phyloP scores from a whole-genome alignment of 1,140 invertebrate species.

The Pristionchus pacificus region DNA sequence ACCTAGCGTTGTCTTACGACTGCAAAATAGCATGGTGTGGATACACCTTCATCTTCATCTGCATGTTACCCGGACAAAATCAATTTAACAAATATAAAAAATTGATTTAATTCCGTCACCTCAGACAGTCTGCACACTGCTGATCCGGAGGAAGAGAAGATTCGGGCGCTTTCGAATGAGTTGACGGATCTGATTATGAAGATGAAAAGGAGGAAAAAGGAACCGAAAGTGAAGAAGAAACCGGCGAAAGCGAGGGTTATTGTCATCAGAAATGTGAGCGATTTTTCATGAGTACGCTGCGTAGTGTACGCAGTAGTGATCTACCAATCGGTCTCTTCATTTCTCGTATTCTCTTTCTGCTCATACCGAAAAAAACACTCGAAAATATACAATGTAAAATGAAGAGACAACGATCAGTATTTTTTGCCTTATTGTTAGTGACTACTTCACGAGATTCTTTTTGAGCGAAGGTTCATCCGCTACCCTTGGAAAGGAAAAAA shows the following conservation, averaged over 20 bases:
- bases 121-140: too few relatives aligned
- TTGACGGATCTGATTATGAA: slow-evolving; percentile 2
- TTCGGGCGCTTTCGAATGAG: slow-evolving; percentile 1
- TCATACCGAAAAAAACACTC: neutral
- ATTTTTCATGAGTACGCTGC: neutral
- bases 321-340: neutral
- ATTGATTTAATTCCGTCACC: neutral
- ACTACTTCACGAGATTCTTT: slow-evolving; percentile 14
- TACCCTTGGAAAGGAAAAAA: too few relatives aligned
- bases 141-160: too few relatives aligned
- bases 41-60: neutral
- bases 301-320: neutral
- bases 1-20: too few relatives aligned
- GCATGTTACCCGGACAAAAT: neutral
- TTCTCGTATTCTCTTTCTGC: neutral
- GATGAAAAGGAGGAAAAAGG: neutral
- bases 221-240: neutral
- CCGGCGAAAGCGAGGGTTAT: slow-evolving; percentile 5
- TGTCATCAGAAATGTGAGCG: slow-evolving; percentile 19
- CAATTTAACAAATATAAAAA: neutral
- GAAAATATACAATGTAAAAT: neutral
- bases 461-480: too few relatives aligned
- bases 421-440: neutral
- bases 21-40: too few relatives aligned
- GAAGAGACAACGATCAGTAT: neutral